These are phyloP conservation scores for Batillaria attramentaria DNA, from an alignment of 1,140 invertebrate species.

Conservation along the genomic window DNA sequence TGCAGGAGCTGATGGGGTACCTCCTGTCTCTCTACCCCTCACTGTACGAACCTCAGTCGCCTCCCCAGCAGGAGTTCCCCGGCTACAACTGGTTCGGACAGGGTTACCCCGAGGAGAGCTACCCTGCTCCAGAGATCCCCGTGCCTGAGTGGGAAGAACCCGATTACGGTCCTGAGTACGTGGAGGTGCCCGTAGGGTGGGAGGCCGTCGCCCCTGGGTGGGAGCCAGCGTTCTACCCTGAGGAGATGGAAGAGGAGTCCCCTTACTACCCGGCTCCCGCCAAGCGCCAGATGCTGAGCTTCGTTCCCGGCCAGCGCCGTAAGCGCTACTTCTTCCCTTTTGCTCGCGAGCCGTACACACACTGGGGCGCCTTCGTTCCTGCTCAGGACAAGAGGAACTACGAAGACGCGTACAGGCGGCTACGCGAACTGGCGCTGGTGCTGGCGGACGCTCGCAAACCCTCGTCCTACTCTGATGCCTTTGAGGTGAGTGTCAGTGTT, in stretches of 20 bases:
- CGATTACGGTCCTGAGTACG: neutral
- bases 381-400: slow-evolving; percentile 50
- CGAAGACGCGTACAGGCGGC: slow-evolving; percentile 48
- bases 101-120: slow-evolving; percentile 10
- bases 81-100: slow-evolving; percentile 9
- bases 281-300: slow-evolving; percentile 51
- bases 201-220: neutral
- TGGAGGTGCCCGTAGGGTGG: slow-evolving; percentile 3
- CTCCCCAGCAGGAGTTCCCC: neutral
- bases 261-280: slow-evolving; percentile 28
- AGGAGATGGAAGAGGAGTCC: slow-evolving; percentile 19
- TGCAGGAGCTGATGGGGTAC: slow-evolving; percentile 22
- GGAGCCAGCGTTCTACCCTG: slow-evolving; percentile 21
- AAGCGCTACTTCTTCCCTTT: slow-evolving; percentile 57
- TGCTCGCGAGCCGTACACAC: slow-evolving; percentile 51
- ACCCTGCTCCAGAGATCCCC: neutral
- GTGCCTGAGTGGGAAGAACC: slow-evolving; percentile 8
- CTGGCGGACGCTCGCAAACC: slow-evolving; percentile 37
- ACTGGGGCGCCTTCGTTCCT: slow-evolving; percentile 58
- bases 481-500: slow-evolving; percentile 24
- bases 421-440: slow-evolving; percentile 48
- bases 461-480: slow-evolving; percentile 19
- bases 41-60: slow-evolving; percentile 3
- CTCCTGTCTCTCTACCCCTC: slow-evolving; percentile 27
- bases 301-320: slow-evolving; percentile 43